Evolutionary conservation across 2,888 invertebrate genomes (phyloP).

Genomic region (Diploptera punctata): DNA sequence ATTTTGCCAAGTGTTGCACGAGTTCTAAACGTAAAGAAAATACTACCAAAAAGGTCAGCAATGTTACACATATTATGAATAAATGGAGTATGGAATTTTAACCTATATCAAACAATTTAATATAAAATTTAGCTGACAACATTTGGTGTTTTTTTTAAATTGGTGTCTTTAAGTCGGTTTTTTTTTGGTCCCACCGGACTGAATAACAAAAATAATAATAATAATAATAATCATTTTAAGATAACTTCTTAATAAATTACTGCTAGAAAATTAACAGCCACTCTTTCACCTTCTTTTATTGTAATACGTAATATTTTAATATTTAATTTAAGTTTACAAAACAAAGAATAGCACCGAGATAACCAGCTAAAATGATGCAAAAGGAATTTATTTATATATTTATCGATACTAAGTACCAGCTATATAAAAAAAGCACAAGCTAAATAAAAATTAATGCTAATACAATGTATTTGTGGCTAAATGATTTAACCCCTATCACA

Average conservation of each 20-base stretch:
- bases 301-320: not conserved
- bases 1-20: slow-evolving; percentile 15
- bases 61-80: not conserved
- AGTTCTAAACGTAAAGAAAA: not conserved
- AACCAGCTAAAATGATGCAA: slow-evolving; percentile 1
- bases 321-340: not conserved
- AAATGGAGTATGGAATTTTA: not conserved
- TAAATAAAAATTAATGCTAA: not conserved
- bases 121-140: not conserved
- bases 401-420: not conserved
- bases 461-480: not conserved
- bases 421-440: not conserved
- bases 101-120: not conserved
- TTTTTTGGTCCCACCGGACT: slow-evolving; percentile 13
- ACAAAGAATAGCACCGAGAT: slow-evolving; percentile 5
- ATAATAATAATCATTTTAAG: not conserved
- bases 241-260: too few relatives aligned
- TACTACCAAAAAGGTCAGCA: not conserved
- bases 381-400: not conserved
- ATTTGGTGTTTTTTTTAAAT: slow-evolving; percentile 16
- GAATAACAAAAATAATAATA: not conserved
- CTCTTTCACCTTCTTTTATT: not conserved
- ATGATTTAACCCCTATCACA: too few relatives aligned
- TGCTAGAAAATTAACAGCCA: too few relatives aligned
- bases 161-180: slow-evolving; percentile 15